Evolutionary conservation across 2,113 vertebrate genomes (phyloP).

Genomic region (Empidonax alnorum): DNA sequence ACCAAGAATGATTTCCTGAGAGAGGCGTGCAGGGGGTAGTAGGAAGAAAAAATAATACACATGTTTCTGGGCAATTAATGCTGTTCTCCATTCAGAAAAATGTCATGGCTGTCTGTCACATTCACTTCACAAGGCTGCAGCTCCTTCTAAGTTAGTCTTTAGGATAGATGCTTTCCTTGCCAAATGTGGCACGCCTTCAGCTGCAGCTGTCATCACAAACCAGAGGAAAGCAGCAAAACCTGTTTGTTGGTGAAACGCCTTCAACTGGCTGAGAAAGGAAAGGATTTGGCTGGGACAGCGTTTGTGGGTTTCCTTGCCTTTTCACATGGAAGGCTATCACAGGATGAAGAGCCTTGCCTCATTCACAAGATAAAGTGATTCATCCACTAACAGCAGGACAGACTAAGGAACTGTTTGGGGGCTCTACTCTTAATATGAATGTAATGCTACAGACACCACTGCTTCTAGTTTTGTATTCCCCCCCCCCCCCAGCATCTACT

Average conservation of each 20-base stretch:
- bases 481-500: background rate
- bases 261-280: background rate
- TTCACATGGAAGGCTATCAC: background rate
- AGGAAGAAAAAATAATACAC: background rate
- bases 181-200: background rate
- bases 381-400: background rate
- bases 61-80: background rate
- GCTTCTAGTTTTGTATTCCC: background rate
- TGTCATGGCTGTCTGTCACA: background rate
- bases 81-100: conserved; percentile 18
- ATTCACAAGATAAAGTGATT: background rate
- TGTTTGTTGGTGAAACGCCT: background rate
- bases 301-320: background rate
- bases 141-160: background rate
- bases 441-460: background rate
- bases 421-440: background rate
- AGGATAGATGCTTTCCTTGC: background rate
- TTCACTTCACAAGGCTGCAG: background rate
- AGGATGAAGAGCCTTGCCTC: background rate
- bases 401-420: background rate
- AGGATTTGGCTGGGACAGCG: background rate
- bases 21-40: background rate
- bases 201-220: background rate
- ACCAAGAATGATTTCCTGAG: background rate
- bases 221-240: background rate